phyloP scores from a whole-genome alignment of 2,797 vertebrate species.

The Sebastes itinus region DNA sequence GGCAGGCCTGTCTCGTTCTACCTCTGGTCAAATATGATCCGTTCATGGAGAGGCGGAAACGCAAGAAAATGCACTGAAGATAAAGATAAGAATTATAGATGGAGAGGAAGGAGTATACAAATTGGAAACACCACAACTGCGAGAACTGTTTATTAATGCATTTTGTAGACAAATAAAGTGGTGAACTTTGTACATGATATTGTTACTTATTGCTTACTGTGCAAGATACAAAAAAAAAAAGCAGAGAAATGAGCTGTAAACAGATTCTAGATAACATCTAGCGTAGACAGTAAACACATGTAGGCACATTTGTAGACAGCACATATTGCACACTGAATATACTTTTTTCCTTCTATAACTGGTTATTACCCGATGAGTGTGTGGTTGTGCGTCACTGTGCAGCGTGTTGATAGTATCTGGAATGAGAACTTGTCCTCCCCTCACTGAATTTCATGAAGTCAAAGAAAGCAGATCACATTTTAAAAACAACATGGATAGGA shows the following conservation, averaged over 20 bases:
- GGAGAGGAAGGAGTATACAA: neutral
- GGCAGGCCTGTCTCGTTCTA: constrained; percentile 82
- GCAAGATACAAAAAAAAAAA: constrained; percentile 43
- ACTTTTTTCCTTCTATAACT: constrained; percentile 15
- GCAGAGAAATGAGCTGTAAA: constrained; percentile 44
- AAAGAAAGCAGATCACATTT: constrained; percentile 1
- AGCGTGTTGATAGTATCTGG: neutral
- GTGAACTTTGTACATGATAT: constrained; percentile 12
- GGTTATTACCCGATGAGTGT: constrained; percentile 15
- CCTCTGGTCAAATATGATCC: constrained; percentile 85
- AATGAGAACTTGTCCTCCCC: neutral
- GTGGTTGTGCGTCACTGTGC: neutral
- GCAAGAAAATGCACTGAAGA: constrained; percentile 83
- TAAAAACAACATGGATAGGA: neutral
- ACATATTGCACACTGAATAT: constrained; percentile 75
- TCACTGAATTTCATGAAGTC: neutral
- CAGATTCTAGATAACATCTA: constrained; percentile 56
- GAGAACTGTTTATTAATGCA: constrained; percentile 52
- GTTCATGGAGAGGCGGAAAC: constrained; percentile 69
- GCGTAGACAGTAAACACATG: constrained; percentile 40
- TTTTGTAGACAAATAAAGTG: constrained; percentile 70
- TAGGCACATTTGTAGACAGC: constrained; percentile 78
- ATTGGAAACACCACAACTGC: constrained; percentile 15
- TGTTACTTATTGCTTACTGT: constrained; percentile 16
- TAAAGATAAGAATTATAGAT: neutral